A percentile compares a stretch with the other conserved stretches of the same genome.
Evolutionary conservation across 2,113 vertebrate genomes (phyloP).

Genomic region (Nicator chloris): DNA sequence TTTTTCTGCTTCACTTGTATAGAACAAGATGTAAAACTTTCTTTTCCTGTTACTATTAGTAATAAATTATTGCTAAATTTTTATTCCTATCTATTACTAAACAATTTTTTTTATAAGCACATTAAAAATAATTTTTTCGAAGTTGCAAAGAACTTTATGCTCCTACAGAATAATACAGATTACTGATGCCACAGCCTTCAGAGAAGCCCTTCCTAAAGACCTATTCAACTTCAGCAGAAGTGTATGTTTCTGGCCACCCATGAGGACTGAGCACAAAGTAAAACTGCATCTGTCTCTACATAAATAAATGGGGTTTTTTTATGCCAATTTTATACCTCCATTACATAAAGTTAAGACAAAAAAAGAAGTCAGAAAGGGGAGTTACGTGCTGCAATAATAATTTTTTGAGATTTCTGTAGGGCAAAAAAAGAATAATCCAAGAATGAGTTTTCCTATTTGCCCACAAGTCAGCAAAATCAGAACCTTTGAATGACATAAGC

Average conservation of each 20-base stretch:
- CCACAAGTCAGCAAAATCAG: not conserved
- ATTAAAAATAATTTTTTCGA: not conserved
- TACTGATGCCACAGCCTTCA: not conserved
- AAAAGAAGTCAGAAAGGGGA: not conserved
- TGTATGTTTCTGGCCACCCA: not conserved
- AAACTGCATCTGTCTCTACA: not conserved
- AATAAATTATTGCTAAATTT: not conserved
- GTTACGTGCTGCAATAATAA: not conserved
- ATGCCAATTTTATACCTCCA: not conserved
- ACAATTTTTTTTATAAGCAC: not conserved
- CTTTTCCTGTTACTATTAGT: not conserved
- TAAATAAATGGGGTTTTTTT: not conserved
- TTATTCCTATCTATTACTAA: not conserved
- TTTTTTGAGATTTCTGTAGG: not conserved
- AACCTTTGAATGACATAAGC: not conserved
- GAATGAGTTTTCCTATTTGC: not conserved
- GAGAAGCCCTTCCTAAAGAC: not conserved
- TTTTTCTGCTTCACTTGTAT: not conserved
- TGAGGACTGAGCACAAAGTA: fast-evolving
- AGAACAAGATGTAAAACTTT: not conserved
- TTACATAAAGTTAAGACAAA: not conserved
- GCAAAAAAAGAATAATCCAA: not conserved
- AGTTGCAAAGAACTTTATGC: not conserved
- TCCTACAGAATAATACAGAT: not conserved
- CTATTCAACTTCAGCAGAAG: not conserved